Base-by-base conservation (phyloP, 2,888 invertebrate species). In the Malacosoma neustria region DNA sequence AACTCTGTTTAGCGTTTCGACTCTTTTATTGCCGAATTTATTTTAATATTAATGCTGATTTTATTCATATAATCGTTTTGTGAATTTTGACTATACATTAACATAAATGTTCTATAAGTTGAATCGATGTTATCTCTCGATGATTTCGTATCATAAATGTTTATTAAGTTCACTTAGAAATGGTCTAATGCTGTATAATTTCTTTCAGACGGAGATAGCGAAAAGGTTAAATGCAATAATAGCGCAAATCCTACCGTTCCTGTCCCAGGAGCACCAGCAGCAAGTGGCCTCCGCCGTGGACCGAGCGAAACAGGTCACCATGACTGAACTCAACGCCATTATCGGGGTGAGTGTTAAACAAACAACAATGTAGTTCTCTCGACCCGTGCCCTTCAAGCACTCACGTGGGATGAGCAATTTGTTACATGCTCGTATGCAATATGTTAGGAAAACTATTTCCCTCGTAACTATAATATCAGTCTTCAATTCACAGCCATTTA, bases 281-380 rank as follows among this genome's bases (percentile, higher is more conserved):
- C 95, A 96, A 87, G 97, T 97, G 48, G 95, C 95, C 32, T 92
- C 93, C 44, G 96, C 97, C 5, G 94, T 97, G 47, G 97, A 98
- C 75, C 85, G 97, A 62, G 97, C 97, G 61, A 97, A 97, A 84
- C 95, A 97, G 87, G 95, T 98, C 70, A 96, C 94, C 61, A 96
- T 96, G 95, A 93, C 95, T 45, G 97, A 97, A 84, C 89, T 97
- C 51, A 96, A 96, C 77, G 93, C 95, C 55, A 95, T 97, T 66
- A 95, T 96, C 71, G 96, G 96, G 91, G 96, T 96, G 87, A 92
- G 93, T 87, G 43, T 34, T 22, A 22, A 22, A 22, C 36, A 29
- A 34, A 13, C 13, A 30, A 11, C 22, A 32, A 29, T 30, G 11
- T 9, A n/a, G 14, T n/a, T 5, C 22, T 22, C 22, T 22, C 22